phyloP scores from a whole-genome alignment of 2,797 vertebrate genomes.

The Anguilla obscura region DNA sequence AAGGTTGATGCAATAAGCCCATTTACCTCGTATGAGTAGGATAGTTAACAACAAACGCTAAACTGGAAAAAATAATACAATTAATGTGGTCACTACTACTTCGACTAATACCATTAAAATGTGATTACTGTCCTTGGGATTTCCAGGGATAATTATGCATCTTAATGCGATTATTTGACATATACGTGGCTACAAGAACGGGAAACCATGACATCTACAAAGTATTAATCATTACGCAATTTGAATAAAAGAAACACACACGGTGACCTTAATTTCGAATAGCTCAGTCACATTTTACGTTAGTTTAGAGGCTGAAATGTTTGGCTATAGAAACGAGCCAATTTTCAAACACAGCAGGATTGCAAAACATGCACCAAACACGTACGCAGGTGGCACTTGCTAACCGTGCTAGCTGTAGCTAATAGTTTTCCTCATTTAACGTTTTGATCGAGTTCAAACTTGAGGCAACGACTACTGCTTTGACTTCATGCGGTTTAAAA shows the following conservation, averaged over 20 bases:
- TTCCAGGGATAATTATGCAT: background rate
- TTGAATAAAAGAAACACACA: background rate
- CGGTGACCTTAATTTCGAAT: background rate
- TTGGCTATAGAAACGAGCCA: background rate
- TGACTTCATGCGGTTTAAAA: conserved; percentile 30
- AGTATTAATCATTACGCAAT: background rate
- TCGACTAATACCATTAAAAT: background rate
- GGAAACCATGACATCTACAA: background rate
- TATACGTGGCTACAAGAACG: background rate
- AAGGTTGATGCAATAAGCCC: background rate
- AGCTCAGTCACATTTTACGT: background rate
- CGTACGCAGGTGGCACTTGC: conserved; percentile 2
- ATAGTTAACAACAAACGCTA: background rate
- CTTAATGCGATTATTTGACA: background rate
- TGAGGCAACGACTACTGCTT: background rate
- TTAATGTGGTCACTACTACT: background rate
- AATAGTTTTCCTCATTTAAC: background rate
- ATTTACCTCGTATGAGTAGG: background rate
- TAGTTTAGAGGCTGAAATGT: background rate
- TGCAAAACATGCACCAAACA: background rate
- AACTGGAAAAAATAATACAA: background rate
- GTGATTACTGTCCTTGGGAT: background rate
- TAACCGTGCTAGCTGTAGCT: background rate
- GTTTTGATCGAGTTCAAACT: conserved; percentile 13
- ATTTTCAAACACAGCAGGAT: background rate